Evolutionary conservation across 2,797 vertebrate genomes (phyloP).

Genomic region (Hirundo rustica): DNA sequence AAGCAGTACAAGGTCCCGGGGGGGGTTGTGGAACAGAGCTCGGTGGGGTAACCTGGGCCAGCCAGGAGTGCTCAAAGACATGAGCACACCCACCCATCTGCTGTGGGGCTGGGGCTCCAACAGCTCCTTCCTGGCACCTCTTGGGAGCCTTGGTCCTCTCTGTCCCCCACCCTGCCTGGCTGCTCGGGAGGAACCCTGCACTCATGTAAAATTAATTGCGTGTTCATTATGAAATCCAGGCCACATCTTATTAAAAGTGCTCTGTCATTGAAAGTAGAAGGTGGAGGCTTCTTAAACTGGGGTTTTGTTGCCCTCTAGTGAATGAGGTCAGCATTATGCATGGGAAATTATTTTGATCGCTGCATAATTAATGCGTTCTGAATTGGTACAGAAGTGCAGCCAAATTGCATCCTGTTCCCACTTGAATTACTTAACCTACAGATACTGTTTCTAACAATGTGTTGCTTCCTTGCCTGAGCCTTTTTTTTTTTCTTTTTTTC

Average conservation of each 20-base stretch:
- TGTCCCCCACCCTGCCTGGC: constrained; percentile 34
- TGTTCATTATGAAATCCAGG: constrained; percentile 56
- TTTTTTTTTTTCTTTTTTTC: too few species aligned
- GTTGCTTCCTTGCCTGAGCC: neutral
- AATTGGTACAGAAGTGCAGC: constrained; percentile 24
- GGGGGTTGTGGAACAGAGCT: neutral
- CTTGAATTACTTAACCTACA: constrained; percentile 30
- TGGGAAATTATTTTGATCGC: constrained; percentile 67
- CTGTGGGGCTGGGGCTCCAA: neutral
- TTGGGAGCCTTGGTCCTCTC: neutral
- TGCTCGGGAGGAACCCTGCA: constrained; percentile 48
- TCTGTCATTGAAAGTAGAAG: constrained; percentile 65
- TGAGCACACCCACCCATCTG: neutral
- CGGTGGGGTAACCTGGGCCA: neutral
- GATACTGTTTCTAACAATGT: neutral
- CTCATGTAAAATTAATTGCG: constrained; percentile 62
- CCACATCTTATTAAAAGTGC: constrained; percentile 61
- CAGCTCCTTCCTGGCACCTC: neutral
- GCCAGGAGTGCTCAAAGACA: neutral
- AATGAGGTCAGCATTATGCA: constrained; percentile 81
- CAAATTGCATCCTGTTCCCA: constrained; percentile 28
- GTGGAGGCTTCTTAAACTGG: constrained; percentile 70
- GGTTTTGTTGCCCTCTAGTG: constrained; percentile 84
- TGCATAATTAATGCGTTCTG: constrained; percentile 72
- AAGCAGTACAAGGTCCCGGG: rapidly evolving